Base-by-base conservation (phyloP, 1,140 invertebrate genomes). In the Apis dorsata region DNA sequence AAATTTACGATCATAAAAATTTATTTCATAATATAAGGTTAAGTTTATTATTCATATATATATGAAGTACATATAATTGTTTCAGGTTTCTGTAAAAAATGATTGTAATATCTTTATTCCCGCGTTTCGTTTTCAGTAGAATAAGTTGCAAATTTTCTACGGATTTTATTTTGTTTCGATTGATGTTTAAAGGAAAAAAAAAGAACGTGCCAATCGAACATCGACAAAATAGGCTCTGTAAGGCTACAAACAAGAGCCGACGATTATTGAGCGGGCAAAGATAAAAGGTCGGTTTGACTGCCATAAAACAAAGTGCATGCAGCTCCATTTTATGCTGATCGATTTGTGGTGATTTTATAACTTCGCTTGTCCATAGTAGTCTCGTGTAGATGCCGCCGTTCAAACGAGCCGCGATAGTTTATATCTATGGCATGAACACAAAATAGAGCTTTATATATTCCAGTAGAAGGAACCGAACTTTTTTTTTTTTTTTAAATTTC, bases 341-440 rank as follows among this genome's bases (percentile, higher is more conserved):
- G 92, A 93, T 93, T 93, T 93, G 92, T 90, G 90, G 90, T 92
- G 92, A 93, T 93, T 93, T 93, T 93, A 93, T 91, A 93, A 93
- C 92, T 92, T 91, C 79, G 89, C 87, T 88, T 89, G 92, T 92
- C 90, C 90, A 89, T 92, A 87, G 85, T 78, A 86, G 76, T 83
- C 84, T 79, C 77, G 63, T 68, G 28, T 57, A 68, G 81, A 83
- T 83, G 81, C 86, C 88, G 86, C 69, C 83, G 89, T 91, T 93
- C 92, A 93, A 93, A 93, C 92, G 89, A 89, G 91, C 92, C 93
- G 93, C 92, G 89, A 90, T 90, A 88, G 79, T 91, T 92, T 92
- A 92, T 90, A 91, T 93, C 91, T 83, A 81, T 79, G 83, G 89
- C 88, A 89, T 91, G 89, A 92, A 92, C 86, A 86, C 84, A 75